Evolutionary conservation across 2,797 vertebrate genomes (phyloP).

Genomic region (Rhynchotus rufescens): DNA sequence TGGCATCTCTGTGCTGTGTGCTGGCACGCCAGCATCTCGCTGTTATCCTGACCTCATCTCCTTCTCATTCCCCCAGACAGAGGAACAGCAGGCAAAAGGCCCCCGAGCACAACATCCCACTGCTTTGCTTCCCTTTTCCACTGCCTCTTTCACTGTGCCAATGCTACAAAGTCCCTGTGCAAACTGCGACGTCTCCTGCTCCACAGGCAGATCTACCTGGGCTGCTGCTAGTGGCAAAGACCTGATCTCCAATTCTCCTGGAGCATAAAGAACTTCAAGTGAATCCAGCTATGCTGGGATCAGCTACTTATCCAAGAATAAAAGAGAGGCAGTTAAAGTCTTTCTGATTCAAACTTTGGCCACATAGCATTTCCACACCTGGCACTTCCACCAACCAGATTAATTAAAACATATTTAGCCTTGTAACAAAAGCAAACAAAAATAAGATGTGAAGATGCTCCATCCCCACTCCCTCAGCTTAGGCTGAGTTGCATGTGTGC

Average conservation of each 20-base stretch:
- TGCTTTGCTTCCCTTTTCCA: background rate
- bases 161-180: background rate
- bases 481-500: background rate
- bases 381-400: background rate
- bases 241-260: background rate
- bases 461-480: background rate
- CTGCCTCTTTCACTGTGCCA: background rate
- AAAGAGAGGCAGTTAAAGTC: background rate
- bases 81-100: background rate
- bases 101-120: background rate
- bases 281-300: background rate
- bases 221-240: background rate
- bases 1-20: background rate
- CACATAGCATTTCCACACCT: background rate
- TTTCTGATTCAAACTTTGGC: background rate
- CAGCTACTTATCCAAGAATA: background rate
- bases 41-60: background rate
- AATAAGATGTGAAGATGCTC: background rate
- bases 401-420: conserved; percentile 36
- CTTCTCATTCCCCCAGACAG: background rate
- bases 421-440: background rate
- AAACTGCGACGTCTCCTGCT: background rate
- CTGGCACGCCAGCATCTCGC: background rate
- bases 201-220: rapidly evolving
- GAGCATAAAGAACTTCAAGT: background rate